phyloP scores from a whole-genome alignment of 2,113 vertebrate genomes.

The Ictidomys tridecemlineatus region DNA sequence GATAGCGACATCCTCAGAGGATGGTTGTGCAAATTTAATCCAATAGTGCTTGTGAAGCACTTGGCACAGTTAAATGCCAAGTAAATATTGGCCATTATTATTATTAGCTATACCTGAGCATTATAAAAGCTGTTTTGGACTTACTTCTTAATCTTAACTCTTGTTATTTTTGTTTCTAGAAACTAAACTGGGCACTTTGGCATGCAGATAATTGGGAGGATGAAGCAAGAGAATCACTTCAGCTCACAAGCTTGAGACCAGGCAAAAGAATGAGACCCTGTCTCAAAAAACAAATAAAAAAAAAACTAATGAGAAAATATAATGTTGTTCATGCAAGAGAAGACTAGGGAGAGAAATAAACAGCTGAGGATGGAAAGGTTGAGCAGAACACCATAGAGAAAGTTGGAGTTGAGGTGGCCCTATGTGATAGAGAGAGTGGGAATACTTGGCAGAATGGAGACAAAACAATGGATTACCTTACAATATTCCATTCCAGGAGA shows the following conservation, averaged over 20 bases:
- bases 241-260: not conserved
- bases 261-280: not conserved
- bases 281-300: not conserved
- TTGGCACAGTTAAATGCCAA: not conserved
- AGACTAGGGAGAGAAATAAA: not conserved
- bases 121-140: not conserved
- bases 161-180: slow-evolving; percentile 57
- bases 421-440: not conserved
- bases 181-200: not conserved
- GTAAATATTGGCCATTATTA: not conserved
- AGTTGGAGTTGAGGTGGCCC: not conserved
- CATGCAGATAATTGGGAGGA: not conserved
- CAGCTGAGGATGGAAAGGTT: not conserved
- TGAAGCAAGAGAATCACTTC: not conserved
- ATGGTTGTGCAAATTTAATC: not conserved
- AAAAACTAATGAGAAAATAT: not conserved
- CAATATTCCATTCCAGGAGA: not conserved
- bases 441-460: not conserved
- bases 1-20: not conserved
- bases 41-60: not conserved
- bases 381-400: not conserved
- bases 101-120: not conserved
- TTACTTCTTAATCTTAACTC: slow-evolving; percentile 12
- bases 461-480: not conserved
- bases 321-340: not conserved